These are phyloP conservation scores for Drosophila arizonae DNA, from an alignment of 1,140 invertebrate species.

Conservation along the genomic window DNA sequence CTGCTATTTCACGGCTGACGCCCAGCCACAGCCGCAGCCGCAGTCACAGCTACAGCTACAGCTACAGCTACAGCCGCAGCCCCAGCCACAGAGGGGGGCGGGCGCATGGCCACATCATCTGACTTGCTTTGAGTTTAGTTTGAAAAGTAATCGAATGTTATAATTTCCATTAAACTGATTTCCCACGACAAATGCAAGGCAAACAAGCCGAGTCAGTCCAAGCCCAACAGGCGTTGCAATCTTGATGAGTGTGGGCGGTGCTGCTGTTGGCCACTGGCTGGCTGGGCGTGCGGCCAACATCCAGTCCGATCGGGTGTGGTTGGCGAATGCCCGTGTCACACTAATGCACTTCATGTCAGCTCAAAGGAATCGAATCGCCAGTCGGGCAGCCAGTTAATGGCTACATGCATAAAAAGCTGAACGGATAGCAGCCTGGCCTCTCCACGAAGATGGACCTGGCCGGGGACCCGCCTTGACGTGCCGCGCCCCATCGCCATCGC, in stretches of 20 bases:
- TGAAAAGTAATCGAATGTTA: slow-evolving; percentile 79
- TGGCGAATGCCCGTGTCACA: slow-evolving; percentile 27
- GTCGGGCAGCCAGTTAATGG: slow-evolving; percentile 54
- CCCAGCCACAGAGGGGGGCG: neutral
- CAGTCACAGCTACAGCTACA: neutral
- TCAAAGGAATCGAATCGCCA: slow-evolving; percentile 41
- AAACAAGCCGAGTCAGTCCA: slow-evolving; percentile 32
- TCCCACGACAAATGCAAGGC: slow-evolving; percentile 69
- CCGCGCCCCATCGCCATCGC: neutral
- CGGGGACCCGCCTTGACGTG: neutral
- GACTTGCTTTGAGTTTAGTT: slow-evolving; percentile 52
- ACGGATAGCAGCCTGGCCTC: slow-evolving; percentile 12
- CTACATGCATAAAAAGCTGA: slow-evolving; percentile 63
- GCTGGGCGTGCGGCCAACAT: neutral
- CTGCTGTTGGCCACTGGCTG: slow-evolving; percentile 4
- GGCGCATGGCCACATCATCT: neutral
- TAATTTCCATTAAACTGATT: slow-evolving; percentile 81
- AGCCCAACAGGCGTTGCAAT: slow-evolving; percentile 67
- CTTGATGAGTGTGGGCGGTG: slow-evolving; percentile 50
- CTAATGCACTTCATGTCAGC: slow-evolving; percentile 43
- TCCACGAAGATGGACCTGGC: slow-evolving; percentile 18
- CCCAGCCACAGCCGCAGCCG: slow-evolving; percentile 21
- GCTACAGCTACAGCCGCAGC: slow-evolving; percentile 14
- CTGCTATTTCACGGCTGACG: slow-evolving; percentile 37
- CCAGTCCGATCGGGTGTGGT: neutral